phyloP scores from a whole-genome alignment of 2,888 invertebrate species.

The Terebella lapidaria region DNA sequence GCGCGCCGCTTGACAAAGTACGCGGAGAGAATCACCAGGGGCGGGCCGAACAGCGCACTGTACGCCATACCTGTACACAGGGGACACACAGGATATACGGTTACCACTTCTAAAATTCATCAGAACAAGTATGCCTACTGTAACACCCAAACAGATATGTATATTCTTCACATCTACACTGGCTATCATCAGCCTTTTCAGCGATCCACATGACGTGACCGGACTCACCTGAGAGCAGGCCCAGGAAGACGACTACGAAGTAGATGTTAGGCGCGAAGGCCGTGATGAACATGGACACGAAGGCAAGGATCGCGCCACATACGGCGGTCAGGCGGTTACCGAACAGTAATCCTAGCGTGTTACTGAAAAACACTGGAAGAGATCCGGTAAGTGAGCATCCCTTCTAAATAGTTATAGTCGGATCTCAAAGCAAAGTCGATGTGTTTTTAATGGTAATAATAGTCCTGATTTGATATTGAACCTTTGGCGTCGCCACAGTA shows the following conservation, averaged over 20 bases:
- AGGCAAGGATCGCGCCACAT: slow-evolving; percentile 9
- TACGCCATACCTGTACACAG: slow-evolving; percentile 13
- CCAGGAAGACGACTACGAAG: slow-evolving; percentile 14
- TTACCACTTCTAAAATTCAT: too few species aligned
- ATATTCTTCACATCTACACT: too few species aligned
- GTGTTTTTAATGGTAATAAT: too few species aligned
- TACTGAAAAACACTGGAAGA: slow-evolving; percentile 14
- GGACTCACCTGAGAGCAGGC: slow-evolving; percentile 16
- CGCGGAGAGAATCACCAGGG: slow-evolving; percentile 9
- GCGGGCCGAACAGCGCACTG: slow-evolving; percentile 13
- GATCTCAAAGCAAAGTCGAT: too few species aligned
- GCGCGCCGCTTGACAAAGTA: slow-evolving; percentile 13
- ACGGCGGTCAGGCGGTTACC: slow-evolving; percentile 12
- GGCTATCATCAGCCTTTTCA: too few species aligned
- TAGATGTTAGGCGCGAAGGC: slow-evolving; percentile 12
- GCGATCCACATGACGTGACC: too few species aligned
- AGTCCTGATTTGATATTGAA: too few species aligned
- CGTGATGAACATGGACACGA: slow-evolving; percentile 10
- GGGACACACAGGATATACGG: background rate
- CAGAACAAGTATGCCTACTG: too few species aligned
- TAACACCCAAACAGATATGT: too few species aligned
- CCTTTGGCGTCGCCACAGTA: too few species aligned
- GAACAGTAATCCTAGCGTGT: slow-evolving; percentile 13
- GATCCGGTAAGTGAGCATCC: too few species aligned
- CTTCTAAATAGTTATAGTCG: too few species aligned